phyloP scores from a whole-genome alignment of 2,797 vertebrate genomes.

The Gadopsis bispinosus region DNA sequence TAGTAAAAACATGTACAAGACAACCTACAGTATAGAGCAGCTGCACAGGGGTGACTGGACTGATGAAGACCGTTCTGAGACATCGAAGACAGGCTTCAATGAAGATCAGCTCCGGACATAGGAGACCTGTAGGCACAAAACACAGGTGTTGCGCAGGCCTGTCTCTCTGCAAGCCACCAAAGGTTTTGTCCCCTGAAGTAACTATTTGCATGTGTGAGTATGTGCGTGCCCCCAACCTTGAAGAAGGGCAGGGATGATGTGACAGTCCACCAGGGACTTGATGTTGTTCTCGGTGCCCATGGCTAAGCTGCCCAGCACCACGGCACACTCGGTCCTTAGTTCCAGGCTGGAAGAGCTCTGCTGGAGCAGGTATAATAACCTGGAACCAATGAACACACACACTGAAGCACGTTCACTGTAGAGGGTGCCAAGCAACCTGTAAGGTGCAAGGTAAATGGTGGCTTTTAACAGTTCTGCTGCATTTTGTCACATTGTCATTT shows the following conservation, averaged over 20 bases:
- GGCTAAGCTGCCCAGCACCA: conserved; percentile 96
- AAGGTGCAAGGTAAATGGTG: neutral
- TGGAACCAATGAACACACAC: conserved; percentile 71
- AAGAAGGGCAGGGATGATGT: conserved; percentile 97
- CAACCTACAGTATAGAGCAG: conserved; percentile 94
- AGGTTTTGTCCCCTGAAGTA: neutral
- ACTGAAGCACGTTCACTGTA: neutral
- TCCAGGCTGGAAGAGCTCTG: conserved; percentile 94
- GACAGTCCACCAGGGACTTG: conserved; percentile 99
- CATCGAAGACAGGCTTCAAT: conserved; percentile 98
- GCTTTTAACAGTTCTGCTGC: neutral
- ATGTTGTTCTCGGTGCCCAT: conserved; percentile 99
- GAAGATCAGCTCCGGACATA: conserved; percentile 93
- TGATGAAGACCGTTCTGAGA: conserved; percentile 97
- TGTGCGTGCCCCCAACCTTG: conserved; percentile 87
- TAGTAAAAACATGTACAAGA: neutral
- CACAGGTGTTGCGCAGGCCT: neutral
- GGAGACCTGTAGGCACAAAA: conserved; percentile 85
- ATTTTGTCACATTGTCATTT: neutral
- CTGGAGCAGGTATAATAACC: conserved; percentile 97
- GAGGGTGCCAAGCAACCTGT: neutral
- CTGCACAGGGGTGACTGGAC: conserved; percentile 97
- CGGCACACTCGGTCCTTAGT: conserved; percentile 94
- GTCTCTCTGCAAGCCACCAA: neutral
- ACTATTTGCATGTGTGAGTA: neutral